Evolutionary conservation across 2,888 invertebrate genomes (phyloP).

Genomic region (Operophtera brumata): DNA sequence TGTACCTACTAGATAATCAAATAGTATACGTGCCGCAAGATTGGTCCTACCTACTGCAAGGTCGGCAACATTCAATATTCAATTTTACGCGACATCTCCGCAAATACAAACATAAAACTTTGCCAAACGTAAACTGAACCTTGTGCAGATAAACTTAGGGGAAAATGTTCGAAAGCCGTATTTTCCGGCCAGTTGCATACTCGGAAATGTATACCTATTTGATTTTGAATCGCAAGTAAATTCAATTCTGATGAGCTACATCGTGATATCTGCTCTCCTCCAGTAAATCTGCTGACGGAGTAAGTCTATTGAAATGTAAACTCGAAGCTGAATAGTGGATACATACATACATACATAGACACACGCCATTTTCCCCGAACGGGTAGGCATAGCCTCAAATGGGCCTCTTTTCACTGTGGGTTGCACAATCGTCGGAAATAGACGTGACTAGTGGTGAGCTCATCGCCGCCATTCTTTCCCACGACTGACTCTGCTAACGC

Average conservation of each 20-base stretch:
- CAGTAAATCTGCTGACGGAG: not conserved
- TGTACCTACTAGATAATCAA: slow-evolving; percentile 25
- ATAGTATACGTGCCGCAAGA: slow-evolving; percentile 22
- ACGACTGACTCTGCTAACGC: too few relatives aligned
- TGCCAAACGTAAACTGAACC: slow-evolving; percentile 14
- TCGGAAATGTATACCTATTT: slow-evolving; percentile 11
- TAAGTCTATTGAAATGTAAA: not conserved
- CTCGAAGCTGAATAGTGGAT: not conserved
- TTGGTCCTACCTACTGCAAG: slow-evolving; percentile 11
- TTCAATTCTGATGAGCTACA: not conserved
- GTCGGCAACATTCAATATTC: slow-evolving; percentile 24
- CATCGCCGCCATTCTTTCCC: too few relatives aligned
- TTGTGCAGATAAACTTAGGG: slow-evolving; percentile 2
- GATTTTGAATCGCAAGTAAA: slow-evolving; percentile 9
- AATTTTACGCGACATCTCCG: slow-evolving; percentile 20
- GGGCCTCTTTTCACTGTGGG: too few relatives aligned
- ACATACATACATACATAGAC: too few relatives aligned
- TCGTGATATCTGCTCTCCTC: not conserved
- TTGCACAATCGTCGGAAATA: too few relatives aligned
- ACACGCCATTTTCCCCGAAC: too few relatives aligned
- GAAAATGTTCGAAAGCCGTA: not conserved
- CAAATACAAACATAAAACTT: slow-evolving; percentile 14
- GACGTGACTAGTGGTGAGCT: too few relatives aligned
- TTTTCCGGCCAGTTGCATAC: slow-evolving; percentile 11
- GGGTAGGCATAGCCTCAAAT: too few relatives aligned